Conservation (phyloP, 2,113 vertebrate species). For the Ailurus styani region DNA sequence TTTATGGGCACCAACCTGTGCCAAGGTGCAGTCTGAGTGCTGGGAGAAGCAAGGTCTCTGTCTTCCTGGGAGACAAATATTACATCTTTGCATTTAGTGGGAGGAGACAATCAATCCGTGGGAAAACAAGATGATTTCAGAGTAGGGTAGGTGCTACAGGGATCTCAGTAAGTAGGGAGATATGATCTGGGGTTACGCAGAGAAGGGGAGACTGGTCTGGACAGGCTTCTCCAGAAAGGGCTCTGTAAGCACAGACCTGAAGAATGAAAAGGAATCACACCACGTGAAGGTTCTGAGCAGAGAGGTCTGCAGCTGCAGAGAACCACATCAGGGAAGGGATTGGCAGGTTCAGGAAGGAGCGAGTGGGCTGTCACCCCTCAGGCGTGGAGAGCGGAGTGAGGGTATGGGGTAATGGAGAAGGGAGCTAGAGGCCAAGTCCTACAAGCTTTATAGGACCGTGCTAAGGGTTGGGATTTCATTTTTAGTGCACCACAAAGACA, state of each 20-base stretch:
- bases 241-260: not conserved
- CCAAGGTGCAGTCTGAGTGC: not conserved
- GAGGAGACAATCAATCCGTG: not conserved
- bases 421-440: accelerated
- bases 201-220: not conserved
- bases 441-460: accelerated
- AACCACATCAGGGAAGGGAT: not conserved
- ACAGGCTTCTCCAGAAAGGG: not conserved
- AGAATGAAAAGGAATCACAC: not conserved
- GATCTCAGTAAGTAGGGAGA: not conserved
- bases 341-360: not conserved
- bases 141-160: accelerated
- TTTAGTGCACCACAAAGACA: not conserved
- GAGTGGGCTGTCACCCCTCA: accelerated
- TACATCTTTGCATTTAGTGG: not conserved
- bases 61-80: not conserved
- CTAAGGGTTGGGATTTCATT: not conserved
- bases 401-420: accelerated
- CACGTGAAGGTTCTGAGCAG: not conserved
- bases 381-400: accelerated
- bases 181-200: no score
- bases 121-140: not conserved
- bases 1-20: no score
- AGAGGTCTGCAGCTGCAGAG: not conserved
- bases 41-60: not conserved